Evolutionary conservation across 2,113 vertebrate genomes (phyloP).

Genomic region (Thoracochromis brauschi): DNA sequence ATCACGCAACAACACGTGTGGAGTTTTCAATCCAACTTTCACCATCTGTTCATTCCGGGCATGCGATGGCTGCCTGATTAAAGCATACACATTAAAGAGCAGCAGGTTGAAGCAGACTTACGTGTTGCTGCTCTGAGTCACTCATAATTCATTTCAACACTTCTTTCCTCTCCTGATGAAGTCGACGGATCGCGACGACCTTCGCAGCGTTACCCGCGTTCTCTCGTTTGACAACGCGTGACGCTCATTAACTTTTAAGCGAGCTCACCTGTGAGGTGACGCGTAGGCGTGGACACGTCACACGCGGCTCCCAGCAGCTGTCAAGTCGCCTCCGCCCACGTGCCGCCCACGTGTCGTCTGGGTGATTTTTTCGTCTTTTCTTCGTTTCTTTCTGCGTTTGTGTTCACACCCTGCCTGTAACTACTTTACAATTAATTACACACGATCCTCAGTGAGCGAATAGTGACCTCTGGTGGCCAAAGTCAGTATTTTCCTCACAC

Average conservation of each 20-base stretch:
- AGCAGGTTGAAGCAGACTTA: conserved; percentile 26
- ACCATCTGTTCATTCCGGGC: neutral
- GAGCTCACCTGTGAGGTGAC: conserved; percentile 47
- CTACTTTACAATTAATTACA: neutral
- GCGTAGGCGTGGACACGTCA: conserved; percentile 1
- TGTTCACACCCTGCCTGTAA: neutral
- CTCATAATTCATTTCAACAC: conserved; percentile 36
- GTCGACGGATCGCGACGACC: neutral
- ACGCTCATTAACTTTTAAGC: conserved; percentile 53
- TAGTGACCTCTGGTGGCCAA: conserved; percentile 7
- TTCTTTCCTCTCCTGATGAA: neutral
- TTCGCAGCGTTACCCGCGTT: neutral
- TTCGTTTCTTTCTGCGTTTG: neutral
- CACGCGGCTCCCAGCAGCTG: neutral
- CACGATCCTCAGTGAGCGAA: neutral
- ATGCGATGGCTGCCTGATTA: neutral
- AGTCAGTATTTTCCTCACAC: neutral
- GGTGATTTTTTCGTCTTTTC: neutral
- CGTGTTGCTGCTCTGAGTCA: conserved; percentile 55
- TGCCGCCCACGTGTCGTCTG: rapidly evolving
- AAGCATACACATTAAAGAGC: neutral
- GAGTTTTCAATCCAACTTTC: neutral
- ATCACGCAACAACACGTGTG: neutral
- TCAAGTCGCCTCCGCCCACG: neutral
- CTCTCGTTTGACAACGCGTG: neutral